phyloP scores from a whole-genome alignment of 2,888 invertebrate species.

The Drosophila nr. perissopoda region DNA sequence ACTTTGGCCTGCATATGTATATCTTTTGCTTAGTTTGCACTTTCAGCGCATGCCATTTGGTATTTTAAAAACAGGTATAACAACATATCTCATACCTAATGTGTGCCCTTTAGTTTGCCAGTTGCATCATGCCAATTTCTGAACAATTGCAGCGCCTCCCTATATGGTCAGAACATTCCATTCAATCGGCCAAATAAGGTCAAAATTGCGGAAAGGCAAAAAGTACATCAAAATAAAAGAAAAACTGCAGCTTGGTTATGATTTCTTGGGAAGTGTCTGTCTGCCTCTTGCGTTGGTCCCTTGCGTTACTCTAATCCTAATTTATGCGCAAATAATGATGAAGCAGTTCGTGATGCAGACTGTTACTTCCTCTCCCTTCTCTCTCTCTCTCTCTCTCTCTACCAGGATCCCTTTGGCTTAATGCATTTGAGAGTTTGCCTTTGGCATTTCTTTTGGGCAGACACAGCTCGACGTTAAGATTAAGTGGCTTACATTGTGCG shows the following conservation, averaged over 20 bases:
- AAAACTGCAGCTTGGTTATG: constrained; percentile 57
- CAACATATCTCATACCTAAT: neutral
- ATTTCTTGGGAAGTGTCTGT: constrained; percentile 62
- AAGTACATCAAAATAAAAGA: constrained; percentile 7
- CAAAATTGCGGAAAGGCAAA: constrained; percentile 59
- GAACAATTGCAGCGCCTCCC: constrained; percentile 50
- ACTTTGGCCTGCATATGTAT: too few species aligned
- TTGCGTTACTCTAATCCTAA: constrained; percentile 70
- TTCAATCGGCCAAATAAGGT: constrained; percentile 67
- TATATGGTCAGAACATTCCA: constrained; percentile 57
- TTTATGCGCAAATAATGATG: constrained; percentile 82
- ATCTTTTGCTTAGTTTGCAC: neutral
- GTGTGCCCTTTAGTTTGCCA: constrained; percentile 34
- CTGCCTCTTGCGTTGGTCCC: constrained; percentile 17
- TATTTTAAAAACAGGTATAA: neutral
- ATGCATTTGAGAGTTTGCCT: constrained; percentile 55
- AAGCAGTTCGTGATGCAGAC: constrained; percentile 54
- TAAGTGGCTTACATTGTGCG: constrained; percentile 76
- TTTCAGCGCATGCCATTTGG: neutral
- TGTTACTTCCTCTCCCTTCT: neutral
- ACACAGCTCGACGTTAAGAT: constrained; percentile 57
- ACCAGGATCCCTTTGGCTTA: constrained; percentile 29
- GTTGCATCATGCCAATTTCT: constrained; percentile 46
- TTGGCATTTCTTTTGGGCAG: constrained; percentile 45
- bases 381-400: neutral